phyloP scores from a whole-genome alignment of 2,113 vertebrate species.

The Scatophagus argus region DNA sequence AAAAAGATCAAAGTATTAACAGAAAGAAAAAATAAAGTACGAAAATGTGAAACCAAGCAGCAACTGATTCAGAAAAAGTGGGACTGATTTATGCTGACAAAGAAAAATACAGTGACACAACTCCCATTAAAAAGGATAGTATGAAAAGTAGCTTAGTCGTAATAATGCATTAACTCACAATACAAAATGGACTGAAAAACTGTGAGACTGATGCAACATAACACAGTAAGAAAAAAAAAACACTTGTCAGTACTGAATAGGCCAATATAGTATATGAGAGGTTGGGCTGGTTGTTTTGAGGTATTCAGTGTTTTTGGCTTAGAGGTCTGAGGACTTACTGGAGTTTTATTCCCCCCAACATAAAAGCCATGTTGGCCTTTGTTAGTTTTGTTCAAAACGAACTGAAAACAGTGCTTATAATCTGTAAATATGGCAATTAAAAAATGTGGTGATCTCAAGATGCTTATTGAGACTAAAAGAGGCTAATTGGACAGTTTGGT shows the following conservation, averaged over 20 bases:
- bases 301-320: slow-evolving; percentile 68
- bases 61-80: neutral
- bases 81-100: neutral
- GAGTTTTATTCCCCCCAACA: neutral
- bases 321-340: slow-evolving; percentile 18
- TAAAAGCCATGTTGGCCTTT: slow-evolving; percentile 40
- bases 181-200: slow-evolving; percentile 5
- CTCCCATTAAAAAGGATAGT: neutral
- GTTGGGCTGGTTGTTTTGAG: slow-evolving; percentile 57
- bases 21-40: neutral
- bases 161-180: neutral
- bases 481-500: neutral
- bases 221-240: slow-evolving; percentile 17
- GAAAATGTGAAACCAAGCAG: neutral
- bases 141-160: neutral
- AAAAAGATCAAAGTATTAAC: neutral
- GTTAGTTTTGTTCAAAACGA: slow-evolving; percentile 9
- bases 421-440: slow-evolving; percentile 46
- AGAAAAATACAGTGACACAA: neutral
- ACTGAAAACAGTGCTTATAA: slow-evolving; percentile 14
- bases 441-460: slow-evolving; percentile 9
- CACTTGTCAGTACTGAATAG: slow-evolving; percentile 15
- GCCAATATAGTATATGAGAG: slow-evolving; percentile 48
- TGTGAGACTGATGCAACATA: neutral
- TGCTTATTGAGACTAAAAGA: slow-evolving; percentile 17